Conservation (phyloP, 2,888 invertebrate genomes). For the Agrotis segetum region DNA sequence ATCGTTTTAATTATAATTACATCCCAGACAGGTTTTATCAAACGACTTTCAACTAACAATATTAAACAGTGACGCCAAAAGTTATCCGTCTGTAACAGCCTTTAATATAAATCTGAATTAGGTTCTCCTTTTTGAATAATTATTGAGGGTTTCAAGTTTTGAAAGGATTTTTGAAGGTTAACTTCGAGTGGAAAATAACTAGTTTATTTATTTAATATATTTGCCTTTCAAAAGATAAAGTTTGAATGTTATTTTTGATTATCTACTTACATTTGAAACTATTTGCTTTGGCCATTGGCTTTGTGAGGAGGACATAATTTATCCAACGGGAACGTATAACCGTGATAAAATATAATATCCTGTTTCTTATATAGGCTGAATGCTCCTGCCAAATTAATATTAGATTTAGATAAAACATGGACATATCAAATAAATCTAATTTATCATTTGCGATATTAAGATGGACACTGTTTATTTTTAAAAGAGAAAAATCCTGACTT, state of each 20-base stretch:
- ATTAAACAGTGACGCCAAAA: conserved; percentile 12
- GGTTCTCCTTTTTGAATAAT: conserved; percentile 34
- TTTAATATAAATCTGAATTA: conserved; percentile 17
- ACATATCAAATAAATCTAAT: no score
- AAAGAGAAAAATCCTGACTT: background rate
- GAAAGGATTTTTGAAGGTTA: background rate
- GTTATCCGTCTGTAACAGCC: conserved; percentile 7
- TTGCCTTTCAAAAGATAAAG: background rate
- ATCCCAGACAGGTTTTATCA: background rate
- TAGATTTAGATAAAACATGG: no score
- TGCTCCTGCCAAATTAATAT: no score
- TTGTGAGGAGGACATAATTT: background rate
- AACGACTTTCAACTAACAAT: background rate
- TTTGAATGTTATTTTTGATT: background rate
- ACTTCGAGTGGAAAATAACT: background rate
- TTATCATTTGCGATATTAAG: background rate
- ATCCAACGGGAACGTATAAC: no score
- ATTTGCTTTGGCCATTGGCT: background rate
- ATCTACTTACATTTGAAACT: background rate
- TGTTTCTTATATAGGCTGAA: no score
- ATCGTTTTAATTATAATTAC: no score
- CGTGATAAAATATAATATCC: no score
- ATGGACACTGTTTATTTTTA: background rate
- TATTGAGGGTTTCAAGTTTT: conserved; percentile 19
- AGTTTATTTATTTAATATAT: background rate